Conservation (phyloP, 1,140 invertebrate species). For the Andrena cerasifolii region DNA sequence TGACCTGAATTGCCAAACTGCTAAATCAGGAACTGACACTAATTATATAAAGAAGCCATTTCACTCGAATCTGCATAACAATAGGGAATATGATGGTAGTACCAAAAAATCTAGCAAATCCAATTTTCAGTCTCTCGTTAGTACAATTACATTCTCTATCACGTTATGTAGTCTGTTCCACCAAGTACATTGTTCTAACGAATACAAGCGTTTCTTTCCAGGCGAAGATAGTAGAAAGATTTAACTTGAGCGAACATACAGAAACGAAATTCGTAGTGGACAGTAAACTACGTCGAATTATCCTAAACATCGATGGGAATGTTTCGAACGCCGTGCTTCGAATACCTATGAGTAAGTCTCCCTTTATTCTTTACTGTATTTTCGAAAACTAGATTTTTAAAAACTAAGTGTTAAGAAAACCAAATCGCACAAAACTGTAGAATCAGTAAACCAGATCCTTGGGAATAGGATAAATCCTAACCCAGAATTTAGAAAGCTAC, state of each 20-base stretch:
- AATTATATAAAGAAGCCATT: neutral
- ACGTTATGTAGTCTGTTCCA: too few species aligned
- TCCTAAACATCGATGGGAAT: constrained; percentile 67
- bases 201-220: neutral
- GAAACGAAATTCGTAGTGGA: constrained; percentile 66
- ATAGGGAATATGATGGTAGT: neutral
- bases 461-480: too few species aligned
- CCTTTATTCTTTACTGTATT: neutral
- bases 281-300: constrained; percentile 45
- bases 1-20: constrained; percentile 60
- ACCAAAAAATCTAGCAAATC: neutral
- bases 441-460: too few species aligned
- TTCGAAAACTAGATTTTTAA: too few species aligned
- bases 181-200: neutral
- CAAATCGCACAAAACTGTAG: too few species aligned
- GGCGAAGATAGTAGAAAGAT: constrained; percentile 9
- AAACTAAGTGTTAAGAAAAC: too few species aligned
- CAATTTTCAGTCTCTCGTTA: neutral
- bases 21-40: constrained; percentile 23
- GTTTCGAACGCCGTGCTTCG: constrained; percentile 65
- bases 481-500: too few species aligned
- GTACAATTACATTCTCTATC: neutral
- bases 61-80: neutral
- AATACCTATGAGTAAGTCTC: constrained; percentile 70
- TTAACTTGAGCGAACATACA: constrained; percentile 44